Evolutionary conservation across 2,113 vertebrate genomes (phyloP).

Genomic region (Copsychus sechellarum): DNA sequence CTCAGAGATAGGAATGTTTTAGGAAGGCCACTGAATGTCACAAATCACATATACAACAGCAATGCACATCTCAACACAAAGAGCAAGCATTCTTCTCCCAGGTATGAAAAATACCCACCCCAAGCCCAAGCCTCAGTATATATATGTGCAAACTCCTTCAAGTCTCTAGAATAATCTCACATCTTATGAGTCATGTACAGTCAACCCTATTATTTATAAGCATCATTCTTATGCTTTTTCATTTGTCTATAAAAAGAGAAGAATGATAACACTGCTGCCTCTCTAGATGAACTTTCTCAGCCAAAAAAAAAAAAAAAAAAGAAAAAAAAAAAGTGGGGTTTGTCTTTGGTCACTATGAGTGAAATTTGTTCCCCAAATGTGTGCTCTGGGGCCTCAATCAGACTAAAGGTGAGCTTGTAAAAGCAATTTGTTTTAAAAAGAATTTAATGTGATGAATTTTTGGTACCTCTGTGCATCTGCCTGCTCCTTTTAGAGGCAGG

Average conservation of each 20-base stretch:
- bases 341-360: background rate
- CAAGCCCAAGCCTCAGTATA: background rate
- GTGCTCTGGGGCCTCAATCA: background rate
- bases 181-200: background rate
- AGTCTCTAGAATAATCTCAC: background rate
- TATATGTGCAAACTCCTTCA: background rate
- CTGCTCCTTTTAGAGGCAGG: background rate
- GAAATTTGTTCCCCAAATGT: background rate
- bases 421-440: background rate
- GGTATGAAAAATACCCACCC: background rate
- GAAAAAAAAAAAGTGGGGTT: background rate
- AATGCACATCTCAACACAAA: background rate
- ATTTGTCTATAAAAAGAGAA: slow-evolving; percentile 25
- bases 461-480: background rate
- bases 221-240: background rate
- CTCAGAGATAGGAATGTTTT: background rate
- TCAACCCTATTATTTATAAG: slow-evolving; percentile 21
- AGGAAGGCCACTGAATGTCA: background rate
- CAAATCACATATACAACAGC: background rate
- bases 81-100: background rate
- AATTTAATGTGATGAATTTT: background rate
- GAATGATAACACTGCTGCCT: background rate
- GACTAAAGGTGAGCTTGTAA: background rate
- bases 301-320: background rate
- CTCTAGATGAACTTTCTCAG: background rate